Percentiles rank a stretch among this genome's conserved stretches.
These are phyloP conservation scores for Melipona quadrifasciata DNA, from an alignment of 1,140 invertebrate genomes.

Conservation along the genomic window DNA sequence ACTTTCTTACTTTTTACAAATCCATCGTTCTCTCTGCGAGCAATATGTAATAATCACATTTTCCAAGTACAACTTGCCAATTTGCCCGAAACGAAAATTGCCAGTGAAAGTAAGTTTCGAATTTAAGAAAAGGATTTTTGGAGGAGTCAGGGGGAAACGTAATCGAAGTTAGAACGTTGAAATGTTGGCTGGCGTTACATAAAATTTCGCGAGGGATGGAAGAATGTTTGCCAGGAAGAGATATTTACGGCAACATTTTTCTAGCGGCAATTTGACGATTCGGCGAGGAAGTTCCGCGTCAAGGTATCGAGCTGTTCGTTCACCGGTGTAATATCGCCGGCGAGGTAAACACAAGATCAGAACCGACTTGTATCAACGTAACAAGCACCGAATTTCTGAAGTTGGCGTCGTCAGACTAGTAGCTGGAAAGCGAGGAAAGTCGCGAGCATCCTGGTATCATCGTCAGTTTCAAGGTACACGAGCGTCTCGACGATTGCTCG, in stretches of 20 bases:
- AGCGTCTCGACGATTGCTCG: slow-evolving; percentile 19
- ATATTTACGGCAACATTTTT: too few relatives aligned
- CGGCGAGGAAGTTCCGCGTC: not conserved
- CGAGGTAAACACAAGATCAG: not conserved
- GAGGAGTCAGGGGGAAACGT: not conserved
- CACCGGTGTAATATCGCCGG: not conserved
- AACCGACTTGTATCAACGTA: slow-evolving; percentile 14
- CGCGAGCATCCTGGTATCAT: slow-evolving; percentile 16
- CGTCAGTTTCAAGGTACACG: slow-evolving; percentile 24
- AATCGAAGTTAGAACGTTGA: not conserved
- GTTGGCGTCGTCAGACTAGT: slow-evolving; percentile 3
- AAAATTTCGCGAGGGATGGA: not conserved
- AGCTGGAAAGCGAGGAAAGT: slow-evolving; percentile 25
- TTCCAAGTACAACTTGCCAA: too few relatives aligned
- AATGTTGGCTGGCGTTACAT: not conserved
- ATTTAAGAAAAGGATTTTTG: not conserved
- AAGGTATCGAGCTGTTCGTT: not conserved
- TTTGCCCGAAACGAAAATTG: too few relatives aligned
- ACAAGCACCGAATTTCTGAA: slow-evolving; percentile 29
- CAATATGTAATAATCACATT: too few relatives aligned
- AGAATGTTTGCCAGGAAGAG: too few relatives aligned
- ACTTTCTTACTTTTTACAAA: too few relatives aligned
- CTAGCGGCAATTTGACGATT: not conserved
- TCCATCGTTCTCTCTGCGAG: too few relatives aligned
- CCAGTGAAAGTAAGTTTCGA: too few relatives aligned